phyloP scores from a whole-genome alignment of 30 jellyfish, hydroid and myxozoan genomes.

The Mastigias papua region DNA sequence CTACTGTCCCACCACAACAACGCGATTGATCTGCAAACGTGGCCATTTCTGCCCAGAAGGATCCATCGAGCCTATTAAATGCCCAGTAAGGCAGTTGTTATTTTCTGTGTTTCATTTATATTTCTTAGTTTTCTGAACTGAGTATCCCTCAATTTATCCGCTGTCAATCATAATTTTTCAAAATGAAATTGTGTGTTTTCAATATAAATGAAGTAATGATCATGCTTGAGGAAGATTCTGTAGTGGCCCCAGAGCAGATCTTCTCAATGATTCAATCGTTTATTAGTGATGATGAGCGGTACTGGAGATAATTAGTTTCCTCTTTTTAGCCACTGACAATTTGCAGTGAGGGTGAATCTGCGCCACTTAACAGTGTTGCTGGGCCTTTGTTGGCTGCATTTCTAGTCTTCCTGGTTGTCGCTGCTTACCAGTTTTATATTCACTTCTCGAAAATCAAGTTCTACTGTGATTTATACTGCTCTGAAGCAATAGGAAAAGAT shows the following conservation, averaged over 20 bases:
- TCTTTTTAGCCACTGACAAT: conserved; percentile 58
- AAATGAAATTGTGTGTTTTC: too few species aligned
- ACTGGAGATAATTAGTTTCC: background rate
- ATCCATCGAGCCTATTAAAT: conserved; percentile 46
- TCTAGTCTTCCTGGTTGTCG: conserved; percentile 29
- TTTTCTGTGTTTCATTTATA: too few species aligned
- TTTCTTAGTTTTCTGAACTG: too few species aligned
- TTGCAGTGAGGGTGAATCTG: conserved; percentile 74
- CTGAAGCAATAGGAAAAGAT: background rate
- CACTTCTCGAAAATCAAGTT: conserved; percentile 39
- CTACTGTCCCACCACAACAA: conserved; percentile 71
- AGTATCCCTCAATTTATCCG: too few species aligned
- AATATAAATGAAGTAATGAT: too few species aligned
- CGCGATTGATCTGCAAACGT: conserved; percentile 22
- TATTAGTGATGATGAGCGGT: too few species aligned
- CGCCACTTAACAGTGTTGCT: conserved; percentile 73
- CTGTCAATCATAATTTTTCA: too few species aligned
- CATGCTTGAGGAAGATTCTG: too few species aligned
- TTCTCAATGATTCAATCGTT: too few species aligned
- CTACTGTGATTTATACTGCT: conserved; percentile 18
- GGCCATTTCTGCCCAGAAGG: conserved; percentile 78
- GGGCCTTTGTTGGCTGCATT: conserved; percentile 76
- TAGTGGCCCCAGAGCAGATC: too few species aligned
- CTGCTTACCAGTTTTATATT: conserved; percentile 43
- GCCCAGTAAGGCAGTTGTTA: conserved; percentile 80